Evolutionary conservation across 2,113 vertebrate genomes (phyloP), one percentile per base, ranked within the genome.

Genomic region (Polypterus bichir): DNA sequence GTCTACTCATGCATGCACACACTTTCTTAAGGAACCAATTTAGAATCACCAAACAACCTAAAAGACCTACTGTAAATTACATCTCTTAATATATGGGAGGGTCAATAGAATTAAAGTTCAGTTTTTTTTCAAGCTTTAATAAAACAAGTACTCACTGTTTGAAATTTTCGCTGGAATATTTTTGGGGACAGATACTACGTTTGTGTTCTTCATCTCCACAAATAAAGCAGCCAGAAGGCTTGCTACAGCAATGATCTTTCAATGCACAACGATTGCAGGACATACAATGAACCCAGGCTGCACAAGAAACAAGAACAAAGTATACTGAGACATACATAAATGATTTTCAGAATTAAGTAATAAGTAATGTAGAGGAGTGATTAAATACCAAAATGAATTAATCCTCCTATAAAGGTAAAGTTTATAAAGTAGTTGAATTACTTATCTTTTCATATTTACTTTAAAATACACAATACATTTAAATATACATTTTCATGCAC

Each of bases 211-310:
- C 62, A 66, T 77, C 81, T 57, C 92, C 88, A 57, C 96, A 98
- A 48, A 75, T 70, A 46, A 91, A 97, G 68, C 94, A 97, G 70
- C 89, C 86, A 7, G 64, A 7, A 1, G 51, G 47, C 5, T 46
- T 65, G 2, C 77, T 73, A 63, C 96, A 97, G 0, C 78, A 64
- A 65, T 97, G 94, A 62, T 75, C 80, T 0, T 79, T 79, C 8
- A 95, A 85, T 46, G 83, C 78, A 5, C 96, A 98, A 64, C 62
- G 81, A 10, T 63, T 73, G 62, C 96, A 98, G 3, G 55, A 46
- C 53, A 51, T 63, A 66, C 96, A 98, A 76, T 98, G 96, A 66
- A 63, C 73, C 94, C 94, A 98, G 3, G 96, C 96, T 98, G 63
- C 4, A 11, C 78, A 64, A 2, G 7, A 57, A 44, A 9, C 2